Percentiles rank a stretch among this genome's conserved stretches.
phyloP scores from a whole-genome alignment of 2,888 invertebrate genomes.

The Neria commutata region DNA sequence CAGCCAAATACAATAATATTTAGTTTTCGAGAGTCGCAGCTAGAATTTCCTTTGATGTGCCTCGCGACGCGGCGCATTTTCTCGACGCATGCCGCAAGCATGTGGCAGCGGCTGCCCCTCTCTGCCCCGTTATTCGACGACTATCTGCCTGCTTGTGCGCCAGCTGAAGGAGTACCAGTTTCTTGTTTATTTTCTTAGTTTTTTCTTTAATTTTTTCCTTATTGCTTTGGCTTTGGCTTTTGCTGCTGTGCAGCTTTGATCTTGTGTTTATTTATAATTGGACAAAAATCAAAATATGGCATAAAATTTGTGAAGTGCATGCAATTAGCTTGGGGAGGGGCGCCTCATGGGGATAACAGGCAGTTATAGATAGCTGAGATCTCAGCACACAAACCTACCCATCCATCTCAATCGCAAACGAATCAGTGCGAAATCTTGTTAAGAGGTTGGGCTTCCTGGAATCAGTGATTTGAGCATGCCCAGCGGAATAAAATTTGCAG shows the following conservation, averaged over 20 bases:
- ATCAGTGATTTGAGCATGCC: neutral
- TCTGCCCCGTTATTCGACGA: too few species aligned
- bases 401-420: too few species aligned
- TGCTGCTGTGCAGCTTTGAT: constrained; percentile 24
- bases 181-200: neutral
- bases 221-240: neutral
- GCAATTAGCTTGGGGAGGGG: too few species aligned
- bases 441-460: neutral
- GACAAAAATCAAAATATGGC: constrained; percentile 15
- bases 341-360: too few species aligned
- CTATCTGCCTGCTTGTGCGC: too few species aligned
- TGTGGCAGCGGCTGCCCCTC: neutral
- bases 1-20: neutral
- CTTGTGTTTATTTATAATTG: constrained; percentile 32
- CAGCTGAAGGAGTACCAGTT: too few species aligned
- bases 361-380: neutral
- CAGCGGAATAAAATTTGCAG: neutral
- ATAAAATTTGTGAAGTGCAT: constrained; percentile 20
- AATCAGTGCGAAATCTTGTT: too few species aligned
- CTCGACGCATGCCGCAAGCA: neutral
- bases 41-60: neutral
- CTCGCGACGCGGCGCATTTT: neutral
- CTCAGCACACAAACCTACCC: neutral
- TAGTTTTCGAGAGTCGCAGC: neutral
- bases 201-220: neutral